Evolutionary conservation across 2,888 invertebrate species (phyloP).

Genomic region (Hartigia nigra): DNA sequence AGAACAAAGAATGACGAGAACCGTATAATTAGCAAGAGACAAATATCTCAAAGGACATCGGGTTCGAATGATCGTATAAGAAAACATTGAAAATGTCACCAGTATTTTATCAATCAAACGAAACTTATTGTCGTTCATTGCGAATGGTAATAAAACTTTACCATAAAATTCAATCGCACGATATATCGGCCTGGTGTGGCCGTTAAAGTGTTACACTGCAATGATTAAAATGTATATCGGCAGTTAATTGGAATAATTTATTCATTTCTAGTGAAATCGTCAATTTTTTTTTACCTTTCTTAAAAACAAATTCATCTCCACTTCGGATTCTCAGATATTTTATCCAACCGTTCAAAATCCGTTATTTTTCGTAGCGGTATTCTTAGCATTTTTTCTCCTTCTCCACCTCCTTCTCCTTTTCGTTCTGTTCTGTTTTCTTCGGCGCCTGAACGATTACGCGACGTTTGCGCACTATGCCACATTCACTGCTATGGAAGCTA

Average conservation of each 20-base stretch:
- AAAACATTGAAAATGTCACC: background rate
- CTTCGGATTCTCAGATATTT: background rate
- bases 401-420: background rate
- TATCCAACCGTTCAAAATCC: background rate
- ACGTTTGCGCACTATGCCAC: slow-evolving; percentile 3
- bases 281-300: background rate
- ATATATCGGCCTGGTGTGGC: background rate
- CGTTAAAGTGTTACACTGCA: background rate
- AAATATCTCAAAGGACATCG: background rate
- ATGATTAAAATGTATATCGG: background rate
- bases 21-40: background rate
- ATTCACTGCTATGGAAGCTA: background rate
- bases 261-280: no score
- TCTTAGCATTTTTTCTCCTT: background rate
- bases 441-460: slow-evolving; percentile 1
- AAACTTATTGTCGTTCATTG: background rate
- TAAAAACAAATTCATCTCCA: background rate
- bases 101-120: background rate
- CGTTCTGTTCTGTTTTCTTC: background rate
- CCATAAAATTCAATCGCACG: background rate
- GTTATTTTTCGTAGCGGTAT: slow-evolving; percentile 1
- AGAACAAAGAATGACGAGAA: background rate
- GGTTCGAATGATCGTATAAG: background rate
- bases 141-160: background rate
- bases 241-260: background rate